Evolutionary conservation across 2,888 invertebrate species (phyloP), one percentile per base, ranked within the genome.

Genomic region (Heteromurus nitidus): DNA sequence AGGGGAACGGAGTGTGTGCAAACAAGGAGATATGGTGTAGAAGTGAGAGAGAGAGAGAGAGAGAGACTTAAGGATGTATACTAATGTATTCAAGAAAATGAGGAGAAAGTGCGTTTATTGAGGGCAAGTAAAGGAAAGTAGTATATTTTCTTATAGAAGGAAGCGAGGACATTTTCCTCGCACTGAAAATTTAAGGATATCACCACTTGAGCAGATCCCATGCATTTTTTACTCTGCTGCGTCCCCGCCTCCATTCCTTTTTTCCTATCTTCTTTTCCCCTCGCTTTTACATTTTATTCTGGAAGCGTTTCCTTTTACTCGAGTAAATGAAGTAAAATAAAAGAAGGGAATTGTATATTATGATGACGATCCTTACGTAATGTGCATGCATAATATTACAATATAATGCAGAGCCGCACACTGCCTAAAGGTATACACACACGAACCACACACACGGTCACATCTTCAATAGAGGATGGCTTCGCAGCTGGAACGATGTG

Each of bases 261-360:
- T 62, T 28, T 53, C 28, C 20, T 13, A 5, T 22, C n/a, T 24
- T 47, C 44, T 50, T 28, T 30, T 26, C 50, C 20, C 50, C 50
- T 50, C 9, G n/a, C n/a, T n/a, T 30, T 30, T 26, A 16, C 26
- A 24, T 47, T 28, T 16, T 28, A 18, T 26, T 47, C 42, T 24
- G 9, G 16, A 28, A 62, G 13, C 26, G 50, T 72, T 44, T 58
- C 20, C 36, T 31, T 69, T 36, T 31, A n/a, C 58, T 30, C 28
- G 60, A 64, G 74, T 64, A 74, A 74, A 74, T 74, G 74, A 74
- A 74, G 74, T 53, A 74, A 53, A 74, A 65, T 67, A 74, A 47
- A 65, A 62, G n/a, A n/a, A 36, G 26, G 50, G 62, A 31, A 62
- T 16, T 62, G 62, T 31, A 74, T 62, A 75, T n/a, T n/a, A n/a